Evolutionary conservation across 2,888 invertebrate genomes (phyloP).

Genomic region (Tillus elongatus): DNA sequence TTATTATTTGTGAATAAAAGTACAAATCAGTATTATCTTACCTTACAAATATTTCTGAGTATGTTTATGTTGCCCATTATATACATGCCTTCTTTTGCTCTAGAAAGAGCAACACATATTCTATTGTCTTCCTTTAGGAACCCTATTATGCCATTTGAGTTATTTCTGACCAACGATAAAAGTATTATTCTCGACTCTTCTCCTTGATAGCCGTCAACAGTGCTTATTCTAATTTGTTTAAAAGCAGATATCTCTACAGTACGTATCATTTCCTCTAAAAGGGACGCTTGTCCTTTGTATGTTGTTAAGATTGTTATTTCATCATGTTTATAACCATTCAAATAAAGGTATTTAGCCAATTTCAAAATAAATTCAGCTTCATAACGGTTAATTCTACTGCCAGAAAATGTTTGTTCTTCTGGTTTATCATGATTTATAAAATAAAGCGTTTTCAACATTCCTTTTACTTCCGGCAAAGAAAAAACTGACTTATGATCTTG

Average conservation of each 20-base stretch:
- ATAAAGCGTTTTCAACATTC: too few species aligned
- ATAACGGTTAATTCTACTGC: too few species aligned
- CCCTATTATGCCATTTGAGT: constrained; percentile 56
- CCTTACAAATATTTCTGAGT: constrained; percentile 44
- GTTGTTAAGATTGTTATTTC: constrained; percentile 67
- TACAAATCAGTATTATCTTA: too few species aligned
- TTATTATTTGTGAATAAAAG: too few species aligned
- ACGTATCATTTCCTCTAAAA: too few species aligned
- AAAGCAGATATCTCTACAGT: too few species aligned
- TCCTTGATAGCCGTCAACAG: constrained; percentile 75
- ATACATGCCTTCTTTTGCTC: constrained; percentile 63
- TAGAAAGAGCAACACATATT: constrained; percentile 68
- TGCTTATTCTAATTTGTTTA: constrained; percentile 50
- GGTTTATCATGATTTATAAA: too few species aligned
- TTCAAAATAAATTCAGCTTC: too few species aligned
- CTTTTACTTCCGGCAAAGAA: too few species aligned
- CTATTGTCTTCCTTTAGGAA: constrained; percentile 62
- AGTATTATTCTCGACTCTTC: constrained; percentile 72
- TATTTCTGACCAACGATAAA: constrained; percentile 70
- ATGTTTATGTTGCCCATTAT: constrained; percentile 63
- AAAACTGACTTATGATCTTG: constrained; percentile 53
- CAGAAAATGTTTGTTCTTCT: too few species aligned
- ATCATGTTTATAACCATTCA: constrained; percentile 29
- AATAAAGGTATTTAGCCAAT: too few species aligned
- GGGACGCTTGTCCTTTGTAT: constrained; percentile 68